A percentile compares a stretch with the other conserved stretches of the same genome.
Conservation (phyloP, 1,140 invertebrate genomes). For the Daktulosphaira vitifoliae region DNA sequence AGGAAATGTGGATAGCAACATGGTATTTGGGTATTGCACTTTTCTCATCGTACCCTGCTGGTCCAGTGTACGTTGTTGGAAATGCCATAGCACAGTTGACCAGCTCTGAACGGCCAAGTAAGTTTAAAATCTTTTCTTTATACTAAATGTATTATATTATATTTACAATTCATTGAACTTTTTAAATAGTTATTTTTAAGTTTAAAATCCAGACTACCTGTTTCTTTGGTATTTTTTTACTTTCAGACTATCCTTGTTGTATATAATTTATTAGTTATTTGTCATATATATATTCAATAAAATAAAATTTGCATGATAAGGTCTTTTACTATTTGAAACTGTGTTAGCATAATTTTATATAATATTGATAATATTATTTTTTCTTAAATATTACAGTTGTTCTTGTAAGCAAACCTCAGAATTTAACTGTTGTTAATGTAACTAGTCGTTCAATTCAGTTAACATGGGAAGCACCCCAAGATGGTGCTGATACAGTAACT, state of each 20-base stretch:
- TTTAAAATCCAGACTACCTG: no score
- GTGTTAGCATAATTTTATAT: background rate
- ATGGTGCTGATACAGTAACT: constrained; percentile 58
- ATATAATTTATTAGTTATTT: no score
- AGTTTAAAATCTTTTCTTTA: background rate
- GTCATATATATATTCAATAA: no score
- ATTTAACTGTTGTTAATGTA: constrained; percentile 64
- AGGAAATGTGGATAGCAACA: constrained; percentile 31
- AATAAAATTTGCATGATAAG: background rate
- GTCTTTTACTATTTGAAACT: background rate
- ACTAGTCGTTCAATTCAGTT: constrained; percentile 67
- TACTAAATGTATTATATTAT: no score
- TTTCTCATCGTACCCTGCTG: constrained; percentile 9
- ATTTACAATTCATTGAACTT: no score
- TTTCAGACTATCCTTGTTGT: background rate
- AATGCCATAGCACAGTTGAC: background rate
- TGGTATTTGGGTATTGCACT: constrained; percentile 21
- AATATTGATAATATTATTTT: background rate
- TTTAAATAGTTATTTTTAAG: no score
- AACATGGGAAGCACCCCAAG: constrained; percentile 65
- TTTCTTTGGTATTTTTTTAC: background rate
- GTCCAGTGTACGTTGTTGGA: background rate
- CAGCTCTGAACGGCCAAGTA: background rate
- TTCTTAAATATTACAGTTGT: background rate
- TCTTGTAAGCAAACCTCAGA: constrained; percentile 54